These are phyloP conservation scores for Panagrolaimus sp. DNA, from an alignment of 1,140 invertebrate species.

Conservation along the genomic window DNA sequence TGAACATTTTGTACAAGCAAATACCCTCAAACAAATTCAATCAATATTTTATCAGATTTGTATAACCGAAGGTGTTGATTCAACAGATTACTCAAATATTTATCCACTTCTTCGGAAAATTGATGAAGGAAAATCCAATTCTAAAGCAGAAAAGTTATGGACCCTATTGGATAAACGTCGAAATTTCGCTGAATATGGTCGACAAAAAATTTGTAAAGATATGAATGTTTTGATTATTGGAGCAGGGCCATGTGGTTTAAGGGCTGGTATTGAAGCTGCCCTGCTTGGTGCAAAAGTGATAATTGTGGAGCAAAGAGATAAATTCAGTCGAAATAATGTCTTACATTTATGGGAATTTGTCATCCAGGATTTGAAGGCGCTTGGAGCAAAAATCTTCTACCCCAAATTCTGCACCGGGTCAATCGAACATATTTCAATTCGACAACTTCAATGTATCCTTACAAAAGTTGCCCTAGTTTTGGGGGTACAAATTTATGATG, in stretches of 20 bases:
- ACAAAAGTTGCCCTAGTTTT: conserved; percentile 87
- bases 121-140: conserved; percentile 58
- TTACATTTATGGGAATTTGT: conserved; percentile 98
- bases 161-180: conserved; percentile 88
- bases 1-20: conserved; percentile 81
- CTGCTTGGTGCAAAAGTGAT: conserved; percentile 89
- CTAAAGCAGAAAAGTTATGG: conserved; percentile 90
- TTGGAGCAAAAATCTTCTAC: conserved; percentile 97
- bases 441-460: conserved; percentile 87
- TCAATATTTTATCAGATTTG: conserved; percentile 71
- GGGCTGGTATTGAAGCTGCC: conserved; percentile 91
- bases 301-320: conserved; percentile 81
- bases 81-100: conserved; percentile 78
- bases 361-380: conserved; percentile 82
- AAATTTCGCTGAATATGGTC: conserved; percentile 80
- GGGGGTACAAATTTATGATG: conserved; percentile 92
- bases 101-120: conserved; percentile 16
- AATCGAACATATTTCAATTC: conserved; percentile 95
- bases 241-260: conserved; percentile 79
- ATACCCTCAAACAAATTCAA: conserved; percentile 83
- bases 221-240: conserved; percentile 61
- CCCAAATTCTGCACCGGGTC: conserved; percentile 97
- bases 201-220: conserved; percentile 75
- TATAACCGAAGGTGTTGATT: conserved; percentile 74
- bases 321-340: conserved; percentile 91